A percentile compares a stretch with the other conserved stretches of the same genome.
These are phyloP conservation scores for Scytalopus superciliaris DNA, from an alignment of 2,113 vertebrate species.

Conservation along the genomic window DNA sequence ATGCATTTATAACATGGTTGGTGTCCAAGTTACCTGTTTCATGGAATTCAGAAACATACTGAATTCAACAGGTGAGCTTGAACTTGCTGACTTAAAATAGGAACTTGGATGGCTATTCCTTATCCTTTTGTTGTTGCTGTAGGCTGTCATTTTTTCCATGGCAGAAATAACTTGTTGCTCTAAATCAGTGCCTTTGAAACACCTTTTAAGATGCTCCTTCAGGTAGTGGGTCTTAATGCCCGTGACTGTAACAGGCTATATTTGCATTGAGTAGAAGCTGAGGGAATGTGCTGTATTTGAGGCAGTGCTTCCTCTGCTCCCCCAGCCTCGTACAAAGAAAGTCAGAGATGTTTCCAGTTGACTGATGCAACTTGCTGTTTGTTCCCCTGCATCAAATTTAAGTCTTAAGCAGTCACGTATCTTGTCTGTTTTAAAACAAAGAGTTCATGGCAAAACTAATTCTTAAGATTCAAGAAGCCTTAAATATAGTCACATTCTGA, in stretches of 20 bases:
- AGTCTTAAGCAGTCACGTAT: background rate
- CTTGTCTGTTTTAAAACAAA: background rate
- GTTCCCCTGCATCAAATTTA: background rate
- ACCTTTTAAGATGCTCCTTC: background rate
- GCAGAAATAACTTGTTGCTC: background rate
- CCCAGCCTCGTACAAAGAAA: background rate
- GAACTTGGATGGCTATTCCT: background rate
- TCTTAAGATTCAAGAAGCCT: background rate
- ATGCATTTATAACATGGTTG: background rate
- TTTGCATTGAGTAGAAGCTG: background rate
- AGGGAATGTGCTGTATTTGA: background rate
- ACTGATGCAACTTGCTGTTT: background rate
- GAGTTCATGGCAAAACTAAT: background rate
- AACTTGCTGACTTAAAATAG: background rate
- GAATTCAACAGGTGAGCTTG: background rate
- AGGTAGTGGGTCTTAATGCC: background rate
- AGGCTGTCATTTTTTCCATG: background rate
- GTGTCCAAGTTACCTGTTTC: background rate
- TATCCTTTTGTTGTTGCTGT: background rate
- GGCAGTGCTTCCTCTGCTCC: background rate
- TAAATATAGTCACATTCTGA: background rate
- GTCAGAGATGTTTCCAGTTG: background rate
- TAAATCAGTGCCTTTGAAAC: background rate
- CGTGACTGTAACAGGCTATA: fast-evolving
- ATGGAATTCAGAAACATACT: background rate